Evolutionary conservation across 2,888 invertebrate genomes (phyloP).

Genomic region (Linnaemya vulpina): DNA sequence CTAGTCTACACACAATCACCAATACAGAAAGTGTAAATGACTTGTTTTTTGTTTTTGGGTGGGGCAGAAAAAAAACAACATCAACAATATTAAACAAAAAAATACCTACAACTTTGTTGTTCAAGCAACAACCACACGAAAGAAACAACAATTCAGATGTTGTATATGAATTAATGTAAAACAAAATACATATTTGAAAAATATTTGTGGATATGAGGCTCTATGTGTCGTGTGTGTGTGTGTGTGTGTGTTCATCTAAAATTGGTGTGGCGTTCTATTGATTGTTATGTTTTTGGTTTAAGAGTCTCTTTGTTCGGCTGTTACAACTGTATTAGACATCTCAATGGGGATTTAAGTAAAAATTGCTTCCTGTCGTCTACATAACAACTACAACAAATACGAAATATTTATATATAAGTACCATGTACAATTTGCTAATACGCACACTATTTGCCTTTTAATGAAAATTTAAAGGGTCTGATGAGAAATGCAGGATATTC

Average conservation of each 20-base stretch:
- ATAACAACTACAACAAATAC: slow-evolving; percentile 7
- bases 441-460: not conserved
- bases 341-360: slow-evolving; percentile 55
- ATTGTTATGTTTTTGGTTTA: slow-evolving; percentile 45
- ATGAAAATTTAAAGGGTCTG: slow-evolving; percentile 11
- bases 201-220: not conserved
- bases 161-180: slow-evolving; percentile 45
- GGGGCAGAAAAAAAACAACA: slow-evolving; percentile 49
- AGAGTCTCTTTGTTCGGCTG: slow-evolving; percentile 37
- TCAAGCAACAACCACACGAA: slow-evolving; percentile 18
- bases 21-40: slow-evolving; percentile 46
- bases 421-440: slow-evolving; percentile 32
- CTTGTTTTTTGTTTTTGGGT: slow-evolving; percentile 51
- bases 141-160: slow-evolving; percentile 39
- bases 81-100: slow-evolving; percentile 17
- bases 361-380: slow-evolving; percentile 55
- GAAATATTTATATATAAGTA: slow-evolving; percentile 19
- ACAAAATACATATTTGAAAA: slow-evolving; percentile 25
- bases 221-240: not conserved
- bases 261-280: slow-evolving; percentile 46
- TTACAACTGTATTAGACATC: slow-evolving; percentile 50
- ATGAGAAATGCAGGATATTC: not conserved
- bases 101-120: slow-evolving; percentile 50
- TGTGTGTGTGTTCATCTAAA: slow-evolving; percentile 20
- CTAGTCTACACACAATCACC: slow-evolving; percentile 51